A percentile compares a stretch with the other conserved stretches of the same genome.
Evolutionary conservation across 2,113 vertebrate species (phyloP).

Genomic region (Octodon degus): DNA sequence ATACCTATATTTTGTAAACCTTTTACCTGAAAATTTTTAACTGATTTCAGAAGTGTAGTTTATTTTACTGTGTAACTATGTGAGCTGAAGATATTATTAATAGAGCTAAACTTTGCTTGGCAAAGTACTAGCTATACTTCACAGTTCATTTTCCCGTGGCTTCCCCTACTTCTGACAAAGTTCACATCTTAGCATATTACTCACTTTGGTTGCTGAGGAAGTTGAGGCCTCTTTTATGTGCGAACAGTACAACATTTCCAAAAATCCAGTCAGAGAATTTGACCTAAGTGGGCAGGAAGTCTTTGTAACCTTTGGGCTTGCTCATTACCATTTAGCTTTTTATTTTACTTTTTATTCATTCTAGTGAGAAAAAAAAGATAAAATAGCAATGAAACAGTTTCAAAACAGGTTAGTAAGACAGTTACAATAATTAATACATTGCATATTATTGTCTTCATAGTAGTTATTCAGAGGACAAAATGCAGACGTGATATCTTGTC

Average conservation of each 20-base stretch:
- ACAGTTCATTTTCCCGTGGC: constrained; percentile 11
- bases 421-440: too few relatives aligned
- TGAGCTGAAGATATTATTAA: constrained; percentile 18
- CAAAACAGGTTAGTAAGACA: too few relatives aligned
- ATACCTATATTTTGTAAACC: not conserved
- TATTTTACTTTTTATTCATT: too few relatives aligned
- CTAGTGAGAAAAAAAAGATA: too few relatives aligned
- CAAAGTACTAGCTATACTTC: not conserved
- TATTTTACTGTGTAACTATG: not conserved
- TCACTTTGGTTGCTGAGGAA: constrained; percentile 33
- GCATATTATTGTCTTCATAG: too few relatives aligned
- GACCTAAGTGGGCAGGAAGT: constrained; percentile 20
- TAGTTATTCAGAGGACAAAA: too few relatives aligned
- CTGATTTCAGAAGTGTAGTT: not conserved
- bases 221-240: constrained; percentile 27
- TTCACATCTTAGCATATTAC: constrained; percentile 26
- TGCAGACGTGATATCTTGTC: too few relatives aligned
- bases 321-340: constrained; percentile 20
- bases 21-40: constrained; percentile 7
- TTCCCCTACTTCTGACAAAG: constrained; percentile 11
- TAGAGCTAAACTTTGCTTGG: not conserved
- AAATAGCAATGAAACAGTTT: too few relatives aligned
- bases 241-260: constrained; percentile 23
- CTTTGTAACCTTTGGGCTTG: constrained; percentile 5
- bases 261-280: constrained; percentile 33